Evolutionary conservation across 2,113 vertebrate genomes (phyloP).

Genomic region (Candoia aspera): DNA sequence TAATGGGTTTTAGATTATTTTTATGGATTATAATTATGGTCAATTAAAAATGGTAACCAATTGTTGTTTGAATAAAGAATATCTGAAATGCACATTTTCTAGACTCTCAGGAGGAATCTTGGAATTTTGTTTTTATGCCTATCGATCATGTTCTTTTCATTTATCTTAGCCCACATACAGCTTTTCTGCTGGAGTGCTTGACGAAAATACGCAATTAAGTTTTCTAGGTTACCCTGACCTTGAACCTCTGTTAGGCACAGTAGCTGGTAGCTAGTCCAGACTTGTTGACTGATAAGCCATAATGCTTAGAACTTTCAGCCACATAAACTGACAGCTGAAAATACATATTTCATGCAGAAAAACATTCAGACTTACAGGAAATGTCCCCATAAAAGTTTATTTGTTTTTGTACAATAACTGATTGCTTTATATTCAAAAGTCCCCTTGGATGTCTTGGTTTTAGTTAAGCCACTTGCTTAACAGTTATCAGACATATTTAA

Average conservation of each 20-base stretch:
- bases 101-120: background rate
- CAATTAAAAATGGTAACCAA: background rate
- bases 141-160: background rate
- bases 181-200: background rate
- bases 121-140: background rate
- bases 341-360: background rate
- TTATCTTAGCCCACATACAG: background rate
- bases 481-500: background rate
- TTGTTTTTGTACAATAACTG: background rate
- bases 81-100: background rate
- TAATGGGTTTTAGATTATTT: too few species aligned
- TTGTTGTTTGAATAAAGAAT: background rate
- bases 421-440: background rate
- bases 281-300: background rate
- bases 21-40: too few species aligned
- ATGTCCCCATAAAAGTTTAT: background rate
- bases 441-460: background rate
- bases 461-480: background rate
- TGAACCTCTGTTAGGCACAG: background rate
- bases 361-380: background rate
- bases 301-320: background rate
- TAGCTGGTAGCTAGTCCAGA: background rate
- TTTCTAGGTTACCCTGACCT: background rate
- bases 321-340: background rate
- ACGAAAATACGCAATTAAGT: background rate